These are phyloP conservation scores for Melangyna quadrimaculata DNA, from an alignment of 2,888 invertebrate species.

Conservation along the genomic window DNA sequence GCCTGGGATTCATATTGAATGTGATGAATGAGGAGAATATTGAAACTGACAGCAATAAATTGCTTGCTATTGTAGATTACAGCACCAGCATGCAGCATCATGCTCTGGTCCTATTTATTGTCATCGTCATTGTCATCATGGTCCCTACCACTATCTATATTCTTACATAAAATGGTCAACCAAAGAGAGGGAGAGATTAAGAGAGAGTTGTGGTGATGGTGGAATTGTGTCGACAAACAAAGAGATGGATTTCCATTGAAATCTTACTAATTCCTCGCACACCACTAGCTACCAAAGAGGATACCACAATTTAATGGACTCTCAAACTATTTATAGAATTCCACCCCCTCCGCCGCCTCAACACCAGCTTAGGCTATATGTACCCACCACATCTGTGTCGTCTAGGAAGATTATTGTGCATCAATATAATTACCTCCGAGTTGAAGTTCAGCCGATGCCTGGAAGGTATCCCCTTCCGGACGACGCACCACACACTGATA, in stretches of 20 bases:
- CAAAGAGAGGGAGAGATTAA: neutral
- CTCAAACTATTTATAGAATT: slow-evolving; percentile 34
- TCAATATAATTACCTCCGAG: slow-evolving; percentile 84
- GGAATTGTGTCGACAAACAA: neutral
- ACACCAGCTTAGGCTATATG: too few relatives aligned
- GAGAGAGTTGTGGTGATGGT: neutral
- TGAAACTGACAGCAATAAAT: slow-evolving; percentile 73
- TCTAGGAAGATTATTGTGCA: slow-evolving; percentile 10
- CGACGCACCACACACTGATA: slow-evolving; percentile 88
- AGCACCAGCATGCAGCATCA: slow-evolving; percentile 45
- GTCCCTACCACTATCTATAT: neutral
- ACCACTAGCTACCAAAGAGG: slow-evolving; percentile 44
- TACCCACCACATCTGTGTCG: neutral
- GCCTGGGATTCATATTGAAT: slow-evolving; percentile 62
- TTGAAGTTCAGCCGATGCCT: slow-evolving; percentile 88
- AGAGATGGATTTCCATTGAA: slow-evolving; percentile 38
- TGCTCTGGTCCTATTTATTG: neutral
- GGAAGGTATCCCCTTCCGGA: slow-evolving; percentile 88
- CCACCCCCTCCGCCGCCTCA: neutral
- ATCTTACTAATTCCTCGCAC: slow-evolving; percentile 47
- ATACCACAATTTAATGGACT: slow-evolving; percentile 53
- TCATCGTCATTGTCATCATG: neutral
- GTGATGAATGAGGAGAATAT: slow-evolving; percentile 74
- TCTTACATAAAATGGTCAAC: neutral
- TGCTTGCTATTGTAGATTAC: slow-evolving; percentile 62